A percentile compares a stretch with the other conserved stretches of the same genome.
phyloP scores from a whole-genome alignment of 1,140 invertebrate species.

The Aphaenogaster floridana region DNA sequence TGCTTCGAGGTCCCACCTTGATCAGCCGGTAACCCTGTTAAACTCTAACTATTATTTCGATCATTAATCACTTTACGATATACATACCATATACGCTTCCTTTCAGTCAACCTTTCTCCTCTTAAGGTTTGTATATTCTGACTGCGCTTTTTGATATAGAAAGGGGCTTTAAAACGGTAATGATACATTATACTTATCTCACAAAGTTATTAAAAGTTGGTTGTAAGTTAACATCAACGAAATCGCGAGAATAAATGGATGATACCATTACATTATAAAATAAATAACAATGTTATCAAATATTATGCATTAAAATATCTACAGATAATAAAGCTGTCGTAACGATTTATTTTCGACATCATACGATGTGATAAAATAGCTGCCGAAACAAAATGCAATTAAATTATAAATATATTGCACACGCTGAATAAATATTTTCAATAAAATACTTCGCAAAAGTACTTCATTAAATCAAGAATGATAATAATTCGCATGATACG shows the following conservation, averaged over 20 bases:
- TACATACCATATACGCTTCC: slow-evolving; percentile 36
- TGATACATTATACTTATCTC: slow-evolving; percentile 22
- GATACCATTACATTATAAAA: not conserved
- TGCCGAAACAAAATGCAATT: slow-evolving; percentile 12
- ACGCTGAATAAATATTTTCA: slow-evolving; percentile 18
- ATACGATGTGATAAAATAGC: not conserved
- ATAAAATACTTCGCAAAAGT: not conserved
- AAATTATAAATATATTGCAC: slow-evolving; percentile 14
- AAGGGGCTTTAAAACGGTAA: slow-evolving; percentile 17
- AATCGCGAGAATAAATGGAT: not conserved
- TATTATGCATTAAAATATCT: not conserved
- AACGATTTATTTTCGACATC: not conserved
- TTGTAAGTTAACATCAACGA: not conserved
- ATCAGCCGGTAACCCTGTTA: slow-evolving; percentile 75
- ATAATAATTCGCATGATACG: slow-evolving; percentile 19
- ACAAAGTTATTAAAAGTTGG: not conserved
- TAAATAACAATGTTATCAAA: not conserved
- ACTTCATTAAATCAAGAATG: slow-evolving; percentile 24
- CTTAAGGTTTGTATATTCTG: slow-evolving; percentile 12
- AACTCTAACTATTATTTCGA: slow-evolving; percentile 75
- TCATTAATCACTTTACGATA: slow-evolving; percentile 74
- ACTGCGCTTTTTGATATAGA: slow-evolving; percentile 27
- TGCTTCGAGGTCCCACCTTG: slow-evolving; percentile 67
- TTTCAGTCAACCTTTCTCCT: slow-evolving; percentile 33
- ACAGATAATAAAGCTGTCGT: not conserved